These are phyloP conservation scores for Onychostruthus taczanowskii DNA, from an alignment of 2,113 vertebrate genomes.

Conservation along the genomic window DNA sequence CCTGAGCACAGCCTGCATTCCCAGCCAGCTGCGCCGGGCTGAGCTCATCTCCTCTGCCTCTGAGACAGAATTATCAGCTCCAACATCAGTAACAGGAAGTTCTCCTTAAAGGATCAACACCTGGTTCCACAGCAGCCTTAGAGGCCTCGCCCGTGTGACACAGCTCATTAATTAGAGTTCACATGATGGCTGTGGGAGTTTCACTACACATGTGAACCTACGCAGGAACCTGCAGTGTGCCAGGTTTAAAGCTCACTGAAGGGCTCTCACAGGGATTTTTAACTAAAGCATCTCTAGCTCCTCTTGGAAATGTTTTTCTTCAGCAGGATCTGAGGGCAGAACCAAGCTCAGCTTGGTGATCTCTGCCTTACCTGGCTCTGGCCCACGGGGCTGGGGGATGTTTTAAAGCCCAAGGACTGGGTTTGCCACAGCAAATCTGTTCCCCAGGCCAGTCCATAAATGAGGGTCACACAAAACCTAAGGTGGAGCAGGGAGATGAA, in stretches of 20 bases:
- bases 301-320: neutral
- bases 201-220: fast-evolving
- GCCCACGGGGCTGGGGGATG: neutral
- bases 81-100: neutral
- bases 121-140: neutral
- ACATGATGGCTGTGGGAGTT: neutral
- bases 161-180: neutral
- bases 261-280: neutral
- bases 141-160: neutral
- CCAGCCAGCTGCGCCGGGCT: neutral
- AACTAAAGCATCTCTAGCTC: neutral
- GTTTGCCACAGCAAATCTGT: neutral
- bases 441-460: neutral
- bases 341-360: neutral
- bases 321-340: neutral
- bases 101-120: neutral
- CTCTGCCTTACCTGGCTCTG: neutral
- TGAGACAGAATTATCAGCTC: neutral
- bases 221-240: neutral
- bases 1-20: neutral
- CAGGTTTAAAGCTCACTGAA: neutral
- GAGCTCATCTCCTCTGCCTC: neutral
- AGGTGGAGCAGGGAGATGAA: neutral
- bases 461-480: fast-evolving
- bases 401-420: neutral